These are phyloP conservation scores for Tinea pellionella DNA, from an alignment of 2,888 invertebrate genomes.

Conservation along the genomic window DNA sequence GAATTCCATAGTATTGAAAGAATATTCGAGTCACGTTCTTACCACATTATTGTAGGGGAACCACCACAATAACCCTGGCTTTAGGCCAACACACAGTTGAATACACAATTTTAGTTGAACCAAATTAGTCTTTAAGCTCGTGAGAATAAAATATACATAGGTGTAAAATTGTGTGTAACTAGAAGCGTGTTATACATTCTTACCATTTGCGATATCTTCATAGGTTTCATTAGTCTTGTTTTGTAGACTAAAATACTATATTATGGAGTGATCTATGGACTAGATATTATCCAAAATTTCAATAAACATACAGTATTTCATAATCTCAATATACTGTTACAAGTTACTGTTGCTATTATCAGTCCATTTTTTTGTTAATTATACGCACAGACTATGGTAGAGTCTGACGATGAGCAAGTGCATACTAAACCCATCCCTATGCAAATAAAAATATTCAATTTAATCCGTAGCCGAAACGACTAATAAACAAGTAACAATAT, in stretches of 20 bases:
- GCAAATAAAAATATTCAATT: no score
- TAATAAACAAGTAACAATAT: no score
- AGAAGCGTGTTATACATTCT: not conserved
- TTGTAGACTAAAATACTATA: not conserved
- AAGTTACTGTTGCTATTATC: no score
- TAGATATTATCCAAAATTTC: not conserved
- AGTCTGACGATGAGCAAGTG: no score
- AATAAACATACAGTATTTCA: no score
- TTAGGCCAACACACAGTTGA: not conserved
- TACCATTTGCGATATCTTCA: not conserved
- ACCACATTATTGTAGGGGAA: conserved; percentile 2
- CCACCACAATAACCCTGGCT: conserved; percentile 2
- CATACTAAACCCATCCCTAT: no score
- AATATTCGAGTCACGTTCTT: not conserved
- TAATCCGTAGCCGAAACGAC: no score
- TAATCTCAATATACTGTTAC: no score
- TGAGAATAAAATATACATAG: not conserved
- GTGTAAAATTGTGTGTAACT: not conserved
- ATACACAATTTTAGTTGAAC: not conserved
- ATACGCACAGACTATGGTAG: no score
- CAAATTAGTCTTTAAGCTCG: not conserved
- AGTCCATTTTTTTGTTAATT: no score
- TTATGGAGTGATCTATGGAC: not conserved
- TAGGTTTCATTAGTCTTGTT: not conserved
- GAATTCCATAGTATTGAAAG: not conserved